Percentiles rank a stretch among this genome's conserved stretches.
phyloP scores from a whole-genome alignment of 1,140 invertebrate genomes.

The Euwallacea fornicatus region DNA sequence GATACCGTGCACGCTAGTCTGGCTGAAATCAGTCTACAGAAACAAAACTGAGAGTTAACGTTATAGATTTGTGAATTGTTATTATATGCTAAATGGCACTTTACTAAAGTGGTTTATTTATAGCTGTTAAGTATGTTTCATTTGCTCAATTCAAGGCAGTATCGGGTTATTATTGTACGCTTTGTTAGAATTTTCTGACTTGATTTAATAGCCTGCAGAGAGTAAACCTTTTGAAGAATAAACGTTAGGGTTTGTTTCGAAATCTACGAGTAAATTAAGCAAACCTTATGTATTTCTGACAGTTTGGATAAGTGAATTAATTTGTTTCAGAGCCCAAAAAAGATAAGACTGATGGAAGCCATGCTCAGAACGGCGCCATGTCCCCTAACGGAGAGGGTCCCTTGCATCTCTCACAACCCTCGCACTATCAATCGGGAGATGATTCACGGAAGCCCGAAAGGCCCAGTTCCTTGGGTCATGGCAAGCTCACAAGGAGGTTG shows the following conservation, averaged over 20 bases:
- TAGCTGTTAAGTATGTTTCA: constrained; percentile 15
- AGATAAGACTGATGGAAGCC: constrained; percentile 82
- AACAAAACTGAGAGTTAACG: constrained; percentile 13
- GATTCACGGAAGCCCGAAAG: constrained; percentile 66
- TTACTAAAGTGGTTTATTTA: constrained; percentile 20
- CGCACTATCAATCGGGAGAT: constrained; percentile 44
- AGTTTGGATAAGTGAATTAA: not conserved
- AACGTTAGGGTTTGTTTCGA: too few relatives aligned
- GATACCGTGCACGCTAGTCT: too few relatives aligned
- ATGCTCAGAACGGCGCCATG: constrained; percentile 63
- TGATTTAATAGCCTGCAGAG: too few relatives aligned
- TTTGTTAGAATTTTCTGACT: constrained; percentile 37
- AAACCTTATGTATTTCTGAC: too few relatives aligned
- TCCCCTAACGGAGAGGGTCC: constrained; percentile 62
- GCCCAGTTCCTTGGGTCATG: constrained; percentile 72
- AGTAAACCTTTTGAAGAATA: too few relatives aligned
- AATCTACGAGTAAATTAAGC: too few relatives aligned
- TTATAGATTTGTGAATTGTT: not conserved
- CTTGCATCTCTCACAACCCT: constrained; percentile 49
- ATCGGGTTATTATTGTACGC: too few relatives aligned
- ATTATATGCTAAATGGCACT: constrained; percentile 9
- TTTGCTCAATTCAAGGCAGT: constrained; percentile 1
- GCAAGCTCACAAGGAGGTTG: constrained; percentile 68
- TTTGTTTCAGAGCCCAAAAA: constrained; percentile 80
- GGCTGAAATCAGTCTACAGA: not conserved